Evolutionary conservation across 2,888 invertebrate genomes (phyloP).

Genomic region (Apoderus coryli): DNA sequence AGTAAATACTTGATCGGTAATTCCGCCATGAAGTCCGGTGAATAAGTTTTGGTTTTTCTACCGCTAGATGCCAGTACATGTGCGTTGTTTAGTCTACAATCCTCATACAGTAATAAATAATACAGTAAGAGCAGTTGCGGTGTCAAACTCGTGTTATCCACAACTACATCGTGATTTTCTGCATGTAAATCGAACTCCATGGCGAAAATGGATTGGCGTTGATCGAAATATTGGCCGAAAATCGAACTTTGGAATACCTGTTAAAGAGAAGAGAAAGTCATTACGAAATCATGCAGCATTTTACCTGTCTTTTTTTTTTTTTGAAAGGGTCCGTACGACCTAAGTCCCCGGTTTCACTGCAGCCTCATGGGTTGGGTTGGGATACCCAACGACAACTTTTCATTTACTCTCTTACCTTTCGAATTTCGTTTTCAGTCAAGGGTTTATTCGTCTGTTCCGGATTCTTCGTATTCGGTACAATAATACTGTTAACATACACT

Average conservation of each 20-base stretch:
- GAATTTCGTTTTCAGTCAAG: constrained; percentile 77
- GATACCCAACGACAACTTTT: no score
- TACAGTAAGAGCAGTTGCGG: constrained; percentile 82
- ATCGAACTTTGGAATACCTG: constrained; percentile 64
- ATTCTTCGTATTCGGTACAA: constrained; percentile 52
- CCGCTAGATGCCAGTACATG: constrained; percentile 50
- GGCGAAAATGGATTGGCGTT: constrained; percentile 40
- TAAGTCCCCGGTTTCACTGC: no score
- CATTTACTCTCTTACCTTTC: constrained; percentile 35
- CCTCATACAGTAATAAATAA: constrained; percentile 85
- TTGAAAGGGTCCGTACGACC: no score
- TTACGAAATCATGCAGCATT: no score
- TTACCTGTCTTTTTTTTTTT: no score
- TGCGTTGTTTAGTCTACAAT: constrained; percentile 63
- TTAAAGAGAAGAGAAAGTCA: no score
- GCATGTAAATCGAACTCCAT: constrained; percentile 34
- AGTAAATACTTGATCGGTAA: constrained; percentile 87
- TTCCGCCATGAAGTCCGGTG: constrained; percentile 74
- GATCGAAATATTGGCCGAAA: constrained; percentile 57
- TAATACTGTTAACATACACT: constrained; percentile 86
- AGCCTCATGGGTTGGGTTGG: no score
- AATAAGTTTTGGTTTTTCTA: constrained; percentile 68
- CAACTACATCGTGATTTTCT: constrained; percentile 37
- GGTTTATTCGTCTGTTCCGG: constrained; percentile 74
- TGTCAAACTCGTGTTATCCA: constrained; percentile 55